A percentile compares a stretch with the other conserved stretches of the same genome.
Conservation (phyloP, 1,140 invertebrate species). For the Dendroctonus valens region DNA sequence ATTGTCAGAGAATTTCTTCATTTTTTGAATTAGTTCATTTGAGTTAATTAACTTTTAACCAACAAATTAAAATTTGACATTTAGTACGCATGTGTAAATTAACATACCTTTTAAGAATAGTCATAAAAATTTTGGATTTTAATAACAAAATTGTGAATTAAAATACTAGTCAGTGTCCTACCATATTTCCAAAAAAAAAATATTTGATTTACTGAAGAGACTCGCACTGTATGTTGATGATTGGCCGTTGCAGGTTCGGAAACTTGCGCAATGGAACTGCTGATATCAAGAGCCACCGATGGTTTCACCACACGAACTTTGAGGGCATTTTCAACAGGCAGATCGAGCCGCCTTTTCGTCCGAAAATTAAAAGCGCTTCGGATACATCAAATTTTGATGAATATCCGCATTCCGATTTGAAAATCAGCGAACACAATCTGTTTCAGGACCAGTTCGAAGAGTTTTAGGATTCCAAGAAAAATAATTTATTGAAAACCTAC, state of each 20-base stretch:
- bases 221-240: too few species aligned
- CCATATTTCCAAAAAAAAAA: background rate
- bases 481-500: too few species aligned
- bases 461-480: slow-evolving; percentile 53
- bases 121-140: too few species aligned
- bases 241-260: slow-evolving; percentile 56
- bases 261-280: slow-evolving; percentile 72
- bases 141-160: too few species aligned
- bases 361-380: slow-evolving; percentile 65
- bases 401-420: slow-evolving; percentile 64
- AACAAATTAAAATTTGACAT: too few species aligned
- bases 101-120: too few species aligned
- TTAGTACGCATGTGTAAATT: too few species aligned
- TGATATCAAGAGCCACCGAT: slow-evolving; percentile 72
- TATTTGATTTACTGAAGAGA: background rate
- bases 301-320: slow-evolving; percentile 72
- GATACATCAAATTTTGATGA: slow-evolving; percentile 80
- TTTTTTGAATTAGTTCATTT: too few species aligned
- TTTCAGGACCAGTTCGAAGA: slow-evolving; percentile 69
- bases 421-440: slow-evolving; percentile 59
- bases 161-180: background rate
- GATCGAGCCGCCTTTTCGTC: slow-evolving; percentile 74
- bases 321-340: slow-evolving; percentile 80
- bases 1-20: too few species aligned
- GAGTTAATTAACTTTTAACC: too few species aligned